Evolutionary conservation across 2,888 invertebrate genomes (phyloP), one percentile per base, ranked within the genome.

Genomic region (Pristionchus mayeri): DNA sequence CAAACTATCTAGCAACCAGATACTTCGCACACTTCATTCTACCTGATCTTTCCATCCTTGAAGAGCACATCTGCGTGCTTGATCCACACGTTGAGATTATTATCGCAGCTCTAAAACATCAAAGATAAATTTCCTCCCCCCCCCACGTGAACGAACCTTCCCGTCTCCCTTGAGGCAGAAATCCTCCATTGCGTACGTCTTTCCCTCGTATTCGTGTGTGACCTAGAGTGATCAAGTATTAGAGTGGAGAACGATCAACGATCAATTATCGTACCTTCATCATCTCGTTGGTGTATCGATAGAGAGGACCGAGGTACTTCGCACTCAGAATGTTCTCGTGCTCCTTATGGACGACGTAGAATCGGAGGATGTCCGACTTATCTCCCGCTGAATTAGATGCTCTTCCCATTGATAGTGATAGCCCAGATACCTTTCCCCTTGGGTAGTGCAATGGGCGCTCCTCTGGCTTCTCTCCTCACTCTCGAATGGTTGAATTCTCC

Each of bases 51-150:
- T 85, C 90, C 90, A 82, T 90, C 91, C 44, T 88, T 87, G 89
- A 92, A 92, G 60, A 92, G 87, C 75, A 91, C 90, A 83, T 92
- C 92, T 40, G 92, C 92, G 84, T 92, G 92, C 52, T 92, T 91
- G 79, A 92, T 88, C 92, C 92, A 92, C 34, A 92, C 87, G 84
- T 92, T 92, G 84, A 92, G 86, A 76, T 89, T 89, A 82, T 92
- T 92, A 48, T 90, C 88, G 86, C 92, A 92, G 11, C 86, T 87
- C 87, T 90, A 79, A 81, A 86, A 78, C 4, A 60, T 34, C 18
- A 60, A 63, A 57, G 37, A 57, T 57, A 37, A 37, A 44, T n/a
- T n/a, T n/a, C n/a, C n/a, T n/a, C n/a, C n/a, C n/a, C n/a, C n/a
- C n/a, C n/a, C n/a, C n/a, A n/a, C n/a, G n/a, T n/a, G n/a, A n/a